Conservation (phyloP, 92 coral and sea anemone species). For the Galaxea fascicularis region DNA sequence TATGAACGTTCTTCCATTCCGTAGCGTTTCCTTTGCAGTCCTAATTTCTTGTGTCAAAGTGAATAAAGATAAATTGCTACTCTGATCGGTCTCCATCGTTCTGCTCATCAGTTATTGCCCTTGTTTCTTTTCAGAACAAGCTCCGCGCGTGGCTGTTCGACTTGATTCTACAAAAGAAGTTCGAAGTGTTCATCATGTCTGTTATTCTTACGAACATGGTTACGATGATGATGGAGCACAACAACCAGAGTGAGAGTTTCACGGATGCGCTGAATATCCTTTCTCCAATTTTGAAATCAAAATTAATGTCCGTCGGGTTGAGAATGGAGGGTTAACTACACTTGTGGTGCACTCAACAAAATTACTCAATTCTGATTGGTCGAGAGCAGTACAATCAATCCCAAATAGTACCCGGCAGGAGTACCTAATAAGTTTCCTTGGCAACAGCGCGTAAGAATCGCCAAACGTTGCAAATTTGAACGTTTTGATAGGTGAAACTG, state of each 20-base stretch:
- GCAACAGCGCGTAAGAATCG: too few species aligned
- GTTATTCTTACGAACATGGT: constrained; percentile 90
- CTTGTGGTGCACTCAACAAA: too few species aligned
- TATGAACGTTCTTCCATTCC: background rate
- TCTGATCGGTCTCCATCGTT: background rate
- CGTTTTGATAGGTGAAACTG: too few species aligned
- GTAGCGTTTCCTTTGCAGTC: background rate
- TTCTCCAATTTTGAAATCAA: background rate
- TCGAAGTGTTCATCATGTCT: constrained; percentile 96
- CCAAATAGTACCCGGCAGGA: too few species aligned
- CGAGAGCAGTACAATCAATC: too few species aligned
- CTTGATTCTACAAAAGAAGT: constrained; percentile 87
- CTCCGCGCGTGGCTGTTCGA: constrained; percentile 94
- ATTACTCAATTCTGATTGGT: too few species aligned
- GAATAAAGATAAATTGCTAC: background rate
- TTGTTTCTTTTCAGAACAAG: constrained; percentile 64
- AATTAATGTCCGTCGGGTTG: too few species aligned
- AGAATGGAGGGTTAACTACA: too few species aligned
- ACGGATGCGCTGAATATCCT: constrained; percentile 81
- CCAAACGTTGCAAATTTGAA: too few species aligned
- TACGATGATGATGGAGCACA: constrained; percentile 96
- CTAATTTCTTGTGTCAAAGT: background rate
- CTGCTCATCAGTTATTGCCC: background rate
- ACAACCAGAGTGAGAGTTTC: constrained; percentile 81
- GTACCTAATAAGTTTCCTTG: too few species aligned